Conservation (phyloP, 2,888 invertebrate genomes). For the Thereva nobilitata region DNA sequence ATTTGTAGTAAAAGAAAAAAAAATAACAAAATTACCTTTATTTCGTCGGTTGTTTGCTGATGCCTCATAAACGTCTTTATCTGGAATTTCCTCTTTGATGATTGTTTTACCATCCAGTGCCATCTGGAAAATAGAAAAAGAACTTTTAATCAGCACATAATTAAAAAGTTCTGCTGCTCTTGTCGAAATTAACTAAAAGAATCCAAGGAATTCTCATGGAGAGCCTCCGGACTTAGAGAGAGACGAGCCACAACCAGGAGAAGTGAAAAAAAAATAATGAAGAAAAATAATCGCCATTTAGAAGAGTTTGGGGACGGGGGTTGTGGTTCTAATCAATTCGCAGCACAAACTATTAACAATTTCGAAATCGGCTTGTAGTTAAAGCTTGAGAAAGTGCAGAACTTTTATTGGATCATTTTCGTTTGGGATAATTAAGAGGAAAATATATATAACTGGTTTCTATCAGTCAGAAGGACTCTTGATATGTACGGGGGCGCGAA, state of each 20-base stretch:
- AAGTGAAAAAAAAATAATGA: not conserved
- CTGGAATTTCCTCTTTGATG: conserved; percentile 65
- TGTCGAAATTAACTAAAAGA: not conserved
- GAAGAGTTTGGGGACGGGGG: not conserved
- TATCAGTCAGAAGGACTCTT: conserved; percentile 4
- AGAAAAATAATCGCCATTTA: not conserved
- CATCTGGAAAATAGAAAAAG: conserved; percentile 53
- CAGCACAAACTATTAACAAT: conserved; percentile 17
- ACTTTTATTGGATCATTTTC: conserved; percentile 4
- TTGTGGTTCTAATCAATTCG: conserved; percentile 24
- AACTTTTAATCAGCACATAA: too few relatives aligned
- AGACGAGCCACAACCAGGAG: not conserved
- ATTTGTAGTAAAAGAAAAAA: too few relatives aligned
- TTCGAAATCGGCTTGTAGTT: not conserved
- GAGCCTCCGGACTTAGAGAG: not conserved
- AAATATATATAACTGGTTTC: conserved; percentile 26
- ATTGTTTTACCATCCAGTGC: conserved; percentile 66
- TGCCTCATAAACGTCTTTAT: conserved; percentile 61
- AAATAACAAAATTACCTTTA: conserved; percentile 48
- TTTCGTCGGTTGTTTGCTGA: conserved; percentile 50
- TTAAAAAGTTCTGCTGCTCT: not conserved
- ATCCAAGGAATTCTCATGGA: not conserved
- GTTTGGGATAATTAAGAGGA: conserved; percentile 17
- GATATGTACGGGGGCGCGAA: not conserved
- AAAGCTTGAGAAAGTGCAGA: conserved; percentile 7